These are phyloP conservation scores for Selene dorsalis DNA, from an alignment of 2,797 vertebrate species.

Conservation along the genomic window DNA sequence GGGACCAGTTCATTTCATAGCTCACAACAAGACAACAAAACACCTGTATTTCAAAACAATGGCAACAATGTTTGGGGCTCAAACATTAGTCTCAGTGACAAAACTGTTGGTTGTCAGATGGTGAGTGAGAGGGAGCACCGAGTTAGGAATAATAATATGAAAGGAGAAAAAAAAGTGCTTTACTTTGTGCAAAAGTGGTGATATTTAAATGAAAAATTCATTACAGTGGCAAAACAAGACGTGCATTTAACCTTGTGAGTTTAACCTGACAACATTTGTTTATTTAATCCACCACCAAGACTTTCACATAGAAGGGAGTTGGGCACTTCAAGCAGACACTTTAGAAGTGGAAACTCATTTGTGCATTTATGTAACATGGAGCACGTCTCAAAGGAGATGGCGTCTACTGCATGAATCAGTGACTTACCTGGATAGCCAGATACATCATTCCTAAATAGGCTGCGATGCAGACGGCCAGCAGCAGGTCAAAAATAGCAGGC, in stretches of 20 bases:
- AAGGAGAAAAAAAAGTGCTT: neutral
- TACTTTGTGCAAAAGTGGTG: neutral
- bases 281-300: neutral
- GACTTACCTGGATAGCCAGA: constrained; percentile 92
- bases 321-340: neutral
- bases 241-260: neutral
- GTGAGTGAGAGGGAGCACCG: no score
- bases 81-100: no score
- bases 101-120: no score
- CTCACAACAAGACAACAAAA: neutral
- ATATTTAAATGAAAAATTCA: neutral
- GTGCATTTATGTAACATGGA: neutral
- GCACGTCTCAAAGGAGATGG: neutral
- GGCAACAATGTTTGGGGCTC: neutral
- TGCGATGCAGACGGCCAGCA: constrained; percentile 95
- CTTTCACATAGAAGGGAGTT: neutral
- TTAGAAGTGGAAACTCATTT: neutral
- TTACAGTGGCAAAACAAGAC: neutral
- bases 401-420: neutral
- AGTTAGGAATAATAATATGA: no score
- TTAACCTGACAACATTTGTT: neutral
- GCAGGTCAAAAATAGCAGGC: constrained; percentile 97
- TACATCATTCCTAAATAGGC: constrained; percentile 95
- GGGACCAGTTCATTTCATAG: neutral
- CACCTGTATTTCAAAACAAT: neutral